Conservation (phyloP, 2,888 invertebrate species). For the Unio delphinus region DNA sequence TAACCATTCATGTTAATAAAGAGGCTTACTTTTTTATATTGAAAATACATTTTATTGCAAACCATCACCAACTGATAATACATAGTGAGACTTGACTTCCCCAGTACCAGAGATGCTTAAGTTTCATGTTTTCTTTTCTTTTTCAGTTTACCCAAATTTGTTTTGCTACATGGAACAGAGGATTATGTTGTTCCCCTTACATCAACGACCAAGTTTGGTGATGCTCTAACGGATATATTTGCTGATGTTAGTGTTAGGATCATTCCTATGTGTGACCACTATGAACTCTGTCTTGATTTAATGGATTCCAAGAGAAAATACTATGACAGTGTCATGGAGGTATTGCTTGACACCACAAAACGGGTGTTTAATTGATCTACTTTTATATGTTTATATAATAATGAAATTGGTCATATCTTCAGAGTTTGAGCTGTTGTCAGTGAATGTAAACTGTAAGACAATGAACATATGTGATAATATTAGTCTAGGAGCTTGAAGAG, state of each 20-base stretch:
- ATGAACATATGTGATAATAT: no score
- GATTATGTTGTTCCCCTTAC: slow-evolving; percentile 61
- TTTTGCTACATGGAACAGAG: slow-evolving; percentile 63
- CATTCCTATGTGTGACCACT: slow-evolving; percentile 65
- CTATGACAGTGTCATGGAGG: slow-evolving; percentile 51
- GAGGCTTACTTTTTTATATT: no score
- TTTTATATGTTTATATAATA: no score
- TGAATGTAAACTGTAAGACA: no score
- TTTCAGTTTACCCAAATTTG: slow-evolving; percentile 62
- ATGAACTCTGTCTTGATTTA: slow-evolving; percentile 62
- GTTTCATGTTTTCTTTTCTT: slow-evolving; percentile 7
- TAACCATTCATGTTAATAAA: no score
- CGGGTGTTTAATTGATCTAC: slow-evolving; percentile 21
- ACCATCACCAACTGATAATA: no score
- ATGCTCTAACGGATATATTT: slow-evolving; percentile 52
- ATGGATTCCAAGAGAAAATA: slow-evolving; percentile 54
- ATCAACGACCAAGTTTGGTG: slow-evolving; percentile 53
- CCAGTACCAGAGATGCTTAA: neutral
- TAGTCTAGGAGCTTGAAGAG: no score
- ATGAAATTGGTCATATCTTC: no score
- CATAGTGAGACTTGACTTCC: no score
- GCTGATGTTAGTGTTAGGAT: slow-evolving; percentile 51
- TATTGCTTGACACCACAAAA: slow-evolving; percentile 50
- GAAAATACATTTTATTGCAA: no score
- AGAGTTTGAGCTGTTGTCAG: no score